phyloP scores from a whole-genome alignment of 2,113 vertebrate species.

The Tor tambroides region DNA sequence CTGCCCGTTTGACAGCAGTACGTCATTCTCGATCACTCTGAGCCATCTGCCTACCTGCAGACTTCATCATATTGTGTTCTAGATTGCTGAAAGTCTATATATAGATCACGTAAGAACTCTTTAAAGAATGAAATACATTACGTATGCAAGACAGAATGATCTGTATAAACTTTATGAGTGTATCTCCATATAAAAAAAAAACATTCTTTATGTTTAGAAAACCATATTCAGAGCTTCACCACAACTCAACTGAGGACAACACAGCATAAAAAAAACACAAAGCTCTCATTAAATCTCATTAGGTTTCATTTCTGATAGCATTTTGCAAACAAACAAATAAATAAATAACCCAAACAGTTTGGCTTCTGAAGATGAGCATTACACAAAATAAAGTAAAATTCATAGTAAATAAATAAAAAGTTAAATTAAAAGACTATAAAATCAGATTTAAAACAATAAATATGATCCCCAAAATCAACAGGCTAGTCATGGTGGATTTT shows the following conservation, averaged over 20 bases:
- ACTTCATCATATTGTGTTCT: conserved; percentile 24
- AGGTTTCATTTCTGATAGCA: background rate
- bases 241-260: too few species aligned
- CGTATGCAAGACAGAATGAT: background rate
- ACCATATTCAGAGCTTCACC: too few species aligned
- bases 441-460: background rate
- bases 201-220: too few species aligned
- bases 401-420: too few species aligned
- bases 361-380: background rate
- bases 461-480: background rate
- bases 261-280: background rate
- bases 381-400: background rate
- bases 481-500: background rate
- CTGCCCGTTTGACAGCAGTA: conserved; percentile 46
- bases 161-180: background rate
- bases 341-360: background rate
- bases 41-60: conserved; percentile 60
- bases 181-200: background rate
- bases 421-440: background rate
- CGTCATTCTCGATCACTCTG: conserved; percentile 57
- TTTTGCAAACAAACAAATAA: too few species aligned
- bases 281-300: background rate
- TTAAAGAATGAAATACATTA: background rate
- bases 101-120: background rate
- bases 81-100: background rate